phyloP scores from a whole-genome alignment of 2,113 vertebrate species.

The Notothenia rossii region DNA sequence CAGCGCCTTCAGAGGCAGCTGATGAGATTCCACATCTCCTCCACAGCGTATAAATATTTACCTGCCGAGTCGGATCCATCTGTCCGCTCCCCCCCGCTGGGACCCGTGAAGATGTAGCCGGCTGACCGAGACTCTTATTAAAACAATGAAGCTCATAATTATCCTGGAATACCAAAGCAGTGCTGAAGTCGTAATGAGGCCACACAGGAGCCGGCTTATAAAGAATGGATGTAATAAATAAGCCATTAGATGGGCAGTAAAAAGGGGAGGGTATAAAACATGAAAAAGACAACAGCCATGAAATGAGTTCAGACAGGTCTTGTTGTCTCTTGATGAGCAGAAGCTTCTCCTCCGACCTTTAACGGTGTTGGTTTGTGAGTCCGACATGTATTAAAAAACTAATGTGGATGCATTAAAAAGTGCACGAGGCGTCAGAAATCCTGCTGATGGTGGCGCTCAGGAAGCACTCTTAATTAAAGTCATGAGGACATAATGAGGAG shows the following conservation, averaged over 20 bases:
- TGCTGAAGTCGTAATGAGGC: slow-evolving; percentile 84
- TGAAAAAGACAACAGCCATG: slow-evolving; percentile 67
- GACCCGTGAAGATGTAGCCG: slow-evolving; percentile 72
- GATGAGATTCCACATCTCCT: slow-evolving; percentile 70
- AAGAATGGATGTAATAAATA: slow-evolving; percentile 88
- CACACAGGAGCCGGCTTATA: slow-evolving; percentile 85
- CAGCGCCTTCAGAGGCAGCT: slow-evolving; percentile 66
- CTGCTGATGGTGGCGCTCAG: slow-evolving; percentile 2
- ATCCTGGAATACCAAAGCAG: slow-evolving; percentile 85
- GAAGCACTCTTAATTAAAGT: too few species aligned
- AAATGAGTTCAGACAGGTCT: slow-evolving; percentile 76
- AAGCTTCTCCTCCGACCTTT: slow-evolving; percentile 57
- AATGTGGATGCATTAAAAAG: neutral
- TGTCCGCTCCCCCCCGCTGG: slow-evolving; percentile 77
- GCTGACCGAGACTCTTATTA: slow-evolving; percentile 85
- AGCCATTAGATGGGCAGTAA: slow-evolving; percentile 85
- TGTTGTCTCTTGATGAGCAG: slow-evolving; percentile 64
- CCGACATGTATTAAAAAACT: neutral
- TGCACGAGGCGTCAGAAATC: neutral
- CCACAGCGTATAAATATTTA: slow-evolving; percentile 78
- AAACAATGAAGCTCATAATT: slow-evolving; percentile 88
- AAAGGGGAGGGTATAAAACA: slow-evolving; percentile 73
- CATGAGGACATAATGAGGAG: neutral
- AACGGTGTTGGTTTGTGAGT: slow-evolving; percentile 27
- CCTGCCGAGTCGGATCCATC: slow-evolving; percentile 74